Percentiles rank a stretch among this genome's conserved stretches.
These are phyloP conservation scores for Colinus virginianus DNA, from an alignment of 2,113 vertebrate genomes.

Conservation along the genomic window DNA sequence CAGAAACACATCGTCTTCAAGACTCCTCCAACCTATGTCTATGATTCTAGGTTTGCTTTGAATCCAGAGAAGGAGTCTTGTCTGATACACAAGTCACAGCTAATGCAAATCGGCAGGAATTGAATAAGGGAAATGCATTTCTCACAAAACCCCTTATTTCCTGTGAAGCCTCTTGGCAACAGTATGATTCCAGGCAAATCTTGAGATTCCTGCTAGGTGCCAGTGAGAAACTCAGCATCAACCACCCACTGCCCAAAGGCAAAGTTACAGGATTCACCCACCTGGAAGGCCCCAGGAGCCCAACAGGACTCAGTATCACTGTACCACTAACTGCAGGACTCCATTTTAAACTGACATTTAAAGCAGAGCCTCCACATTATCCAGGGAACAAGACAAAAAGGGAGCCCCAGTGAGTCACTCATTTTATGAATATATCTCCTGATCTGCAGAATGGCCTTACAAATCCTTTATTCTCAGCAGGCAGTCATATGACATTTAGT, in stretches of 20 bases:
- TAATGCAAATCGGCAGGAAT: background rate
- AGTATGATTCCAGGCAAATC: background rate
- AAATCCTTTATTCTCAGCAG: background rate
- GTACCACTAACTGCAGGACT: background rate
- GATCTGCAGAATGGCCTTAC: background rate
- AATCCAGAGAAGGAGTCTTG: background rate
- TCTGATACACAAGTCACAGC: background rate
- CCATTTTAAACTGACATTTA: background rate
- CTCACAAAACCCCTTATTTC: background rate
- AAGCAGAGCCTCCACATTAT: background rate
- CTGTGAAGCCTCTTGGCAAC: background rate
- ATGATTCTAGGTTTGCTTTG: background rate
- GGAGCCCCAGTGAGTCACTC: background rate
- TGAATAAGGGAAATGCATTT: background rate
- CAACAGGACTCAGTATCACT: background rate
- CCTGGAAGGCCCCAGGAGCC: background rate
- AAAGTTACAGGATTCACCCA: background rate
- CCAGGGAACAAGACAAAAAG: background rate
- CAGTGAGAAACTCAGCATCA: background rate
- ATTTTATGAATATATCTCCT: background rate
- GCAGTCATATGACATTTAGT: constrained; percentile 38
- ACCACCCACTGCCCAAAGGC: background rate
- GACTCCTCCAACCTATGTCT: no score
- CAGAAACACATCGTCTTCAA: no score
- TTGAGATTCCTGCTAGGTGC: background rate